Percentiles rank a stretch among this genome's conserved stretches.
Conservation (phyloP, 64 coral and sea anemone genomes). For the Montipora efflorescens region DNA sequence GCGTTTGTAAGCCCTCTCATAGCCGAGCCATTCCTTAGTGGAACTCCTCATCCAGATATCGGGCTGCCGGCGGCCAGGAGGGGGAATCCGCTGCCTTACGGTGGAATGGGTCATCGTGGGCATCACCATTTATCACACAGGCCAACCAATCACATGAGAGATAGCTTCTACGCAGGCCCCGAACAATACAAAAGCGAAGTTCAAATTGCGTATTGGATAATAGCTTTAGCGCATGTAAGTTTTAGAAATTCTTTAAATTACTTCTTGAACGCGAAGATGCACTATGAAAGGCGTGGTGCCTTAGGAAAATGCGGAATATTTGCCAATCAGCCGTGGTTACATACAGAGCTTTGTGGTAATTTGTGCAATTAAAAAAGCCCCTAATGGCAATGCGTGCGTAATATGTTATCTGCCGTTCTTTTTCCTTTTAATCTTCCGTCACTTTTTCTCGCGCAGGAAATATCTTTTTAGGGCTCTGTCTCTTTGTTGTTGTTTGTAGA, state of each 20-base stretch:
- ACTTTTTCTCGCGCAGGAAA: too few relatives aligned
- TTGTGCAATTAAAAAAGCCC: too few relatives aligned
- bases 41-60: slow-evolving; percentile 81
- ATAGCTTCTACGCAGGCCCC: slow-evolving; percentile 34
- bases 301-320: too few relatives aligned
- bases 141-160: slow-evolving; percentile 57
- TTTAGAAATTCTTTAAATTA: not conserved
- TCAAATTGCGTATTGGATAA: slow-evolving; percentile 94
- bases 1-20: slow-evolving; percentile 95
- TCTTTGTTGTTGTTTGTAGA: too few relatives aligned
- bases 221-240: slow-evolving; percentile 94
- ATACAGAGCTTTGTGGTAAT: too few relatives aligned
- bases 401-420: too few relatives aligned
- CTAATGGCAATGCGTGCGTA: too few relatives aligned
- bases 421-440: too few relatives aligned
- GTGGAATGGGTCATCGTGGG: slow-evolving; percentile 63
- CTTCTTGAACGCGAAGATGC: not conserved
- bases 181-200: slow-evolving; percentile 86
- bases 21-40: slow-evolving; percentile 94
- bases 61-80: slow-evolving; percentile 69
- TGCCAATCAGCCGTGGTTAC: too few relatives aligned
- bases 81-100: slow-evolving; percentile 71
- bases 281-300: too few relatives aligned
- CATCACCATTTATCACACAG: slow-evolving; percentile 78
- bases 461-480: too few relatives aligned